A percentile compares a stretch with the other conserved stretches of the same genome.
Conservation (phyloP, 1,140 invertebrate species). For the Polyergus mexicanus region DNA sequence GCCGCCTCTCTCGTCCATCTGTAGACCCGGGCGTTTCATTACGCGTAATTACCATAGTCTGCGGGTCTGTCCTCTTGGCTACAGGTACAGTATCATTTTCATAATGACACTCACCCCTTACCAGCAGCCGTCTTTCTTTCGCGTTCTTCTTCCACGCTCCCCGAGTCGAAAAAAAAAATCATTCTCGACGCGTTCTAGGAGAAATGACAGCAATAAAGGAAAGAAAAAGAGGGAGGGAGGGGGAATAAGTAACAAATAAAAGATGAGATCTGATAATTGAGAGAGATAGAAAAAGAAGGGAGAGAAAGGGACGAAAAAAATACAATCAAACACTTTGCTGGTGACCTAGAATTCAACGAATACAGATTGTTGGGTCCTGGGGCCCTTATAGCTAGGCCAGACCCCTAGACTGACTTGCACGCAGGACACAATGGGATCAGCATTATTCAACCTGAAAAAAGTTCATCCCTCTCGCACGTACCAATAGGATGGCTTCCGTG, state of each 20-base stretch:
- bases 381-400: constrained; percentile 58
- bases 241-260: constrained; percentile 63
- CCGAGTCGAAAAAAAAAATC: constrained; percentile 37
- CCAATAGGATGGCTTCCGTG: constrained; percentile 44
- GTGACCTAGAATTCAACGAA: constrained; percentile 79
- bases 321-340: constrained; percentile 77
- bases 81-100: constrained; percentile 86
- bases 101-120: constrained; percentile 82
- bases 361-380: constrained; percentile 72
- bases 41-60: constrained; percentile 85
- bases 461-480: constrained; percentile 22
- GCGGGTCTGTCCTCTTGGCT: constrained; percentile 83
- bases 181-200: constrained; percentile 13
- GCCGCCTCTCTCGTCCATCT: constrained; percentile 59
- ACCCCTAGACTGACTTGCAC: constrained; percentile 73
- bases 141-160: not conserved
- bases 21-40: constrained; percentile 84
- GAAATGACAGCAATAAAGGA: not conserved
- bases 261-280: constrained; percentile 49
- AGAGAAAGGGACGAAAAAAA: constrained; percentile 60
- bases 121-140: constrained; percentile 13
- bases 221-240: not conserved
- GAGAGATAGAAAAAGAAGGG: not conserved
- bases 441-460: constrained; percentile 75
- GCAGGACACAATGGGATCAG: constrained; percentile 72